Percentiles rank a stretch among this genome's conserved stretches.
phyloP scores from a whole-genome alignment of 2,888 invertebrate genomes.

The Drosophila mulleri region DNA sequence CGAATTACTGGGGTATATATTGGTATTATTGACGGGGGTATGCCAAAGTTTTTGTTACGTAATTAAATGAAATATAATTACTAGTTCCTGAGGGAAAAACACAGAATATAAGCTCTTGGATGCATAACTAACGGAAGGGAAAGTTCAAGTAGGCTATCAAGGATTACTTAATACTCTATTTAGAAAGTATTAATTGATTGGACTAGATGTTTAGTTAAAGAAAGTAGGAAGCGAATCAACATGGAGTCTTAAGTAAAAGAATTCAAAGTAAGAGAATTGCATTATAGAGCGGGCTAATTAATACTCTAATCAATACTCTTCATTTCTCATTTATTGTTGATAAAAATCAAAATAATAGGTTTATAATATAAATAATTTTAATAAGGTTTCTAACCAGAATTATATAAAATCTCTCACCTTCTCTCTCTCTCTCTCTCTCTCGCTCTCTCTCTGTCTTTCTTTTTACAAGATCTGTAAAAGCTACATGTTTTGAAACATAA shows the following conservation, averaged over 20 bases:
- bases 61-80: neutral
- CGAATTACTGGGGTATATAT: neutral
- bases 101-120: too few relatives aligned
- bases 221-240: neutral
- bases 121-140: neutral
- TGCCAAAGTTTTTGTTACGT: too few relatives aligned
- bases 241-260: neutral
- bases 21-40: neutral
- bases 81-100: neutral
- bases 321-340: too few relatives aligned
- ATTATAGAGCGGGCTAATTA: too few relatives aligned
- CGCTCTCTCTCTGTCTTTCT: too few relatives aligned
- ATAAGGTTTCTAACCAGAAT: too few relatives aligned
- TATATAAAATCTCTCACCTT: neutral
- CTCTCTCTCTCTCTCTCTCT: too few relatives aligned
- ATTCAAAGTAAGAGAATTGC: neutral
- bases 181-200: neutral
- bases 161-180: neutral
- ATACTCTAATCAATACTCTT: too few relatives aligned
- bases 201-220: neutral
- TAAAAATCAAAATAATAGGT: too few relatives aligned
- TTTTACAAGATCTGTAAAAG: too few relatives aligned
- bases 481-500: too few relatives aligned
- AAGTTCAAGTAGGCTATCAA: fast-evolving
- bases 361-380: too few relatives aligned